Evolutionary conservation across 2,797 vertebrate genomes (phyloP).

Genomic region (Molothrus ater): DNA sequence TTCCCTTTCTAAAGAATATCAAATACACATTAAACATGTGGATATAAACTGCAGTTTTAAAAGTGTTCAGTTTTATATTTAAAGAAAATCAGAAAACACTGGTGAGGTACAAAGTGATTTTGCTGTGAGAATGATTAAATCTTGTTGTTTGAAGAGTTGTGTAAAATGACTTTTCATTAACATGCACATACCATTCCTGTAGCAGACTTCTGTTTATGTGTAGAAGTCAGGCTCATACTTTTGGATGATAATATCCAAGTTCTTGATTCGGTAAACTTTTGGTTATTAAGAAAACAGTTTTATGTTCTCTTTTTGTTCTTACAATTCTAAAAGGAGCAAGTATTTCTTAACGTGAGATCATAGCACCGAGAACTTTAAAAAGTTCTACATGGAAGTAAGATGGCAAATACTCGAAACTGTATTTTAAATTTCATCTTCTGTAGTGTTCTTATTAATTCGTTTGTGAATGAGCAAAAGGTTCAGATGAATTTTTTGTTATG

Average conservation of each 20-base stretch:
- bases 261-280: background rate
- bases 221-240: background rate
- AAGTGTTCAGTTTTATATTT: conserved; percentile 53
- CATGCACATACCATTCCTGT: background rate
- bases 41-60: conserved; percentile 42
- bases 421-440: background rate
- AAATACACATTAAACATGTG: conserved; percentile 41
- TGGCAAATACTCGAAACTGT: background rate
- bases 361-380: background rate
- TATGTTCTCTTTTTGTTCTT: background rate
- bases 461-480: background rate
- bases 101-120: conserved; percentile 34
- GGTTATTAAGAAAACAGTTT: background rate
- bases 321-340: background rate
- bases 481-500: background rate
- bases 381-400: background rate
- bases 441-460: background rate
- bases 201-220: background rate
- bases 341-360: background rate
- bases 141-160: conserved; percentile 42
- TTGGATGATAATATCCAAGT: background rate
- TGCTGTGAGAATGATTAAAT: conserved; percentile 58
- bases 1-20: background rate
- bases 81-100: conserved; percentile 42
- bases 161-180: conserved; percentile 57